Conservation (phyloP, 2,113 vertebrate genomes). For the Laterallus jamaicensis region DNA sequence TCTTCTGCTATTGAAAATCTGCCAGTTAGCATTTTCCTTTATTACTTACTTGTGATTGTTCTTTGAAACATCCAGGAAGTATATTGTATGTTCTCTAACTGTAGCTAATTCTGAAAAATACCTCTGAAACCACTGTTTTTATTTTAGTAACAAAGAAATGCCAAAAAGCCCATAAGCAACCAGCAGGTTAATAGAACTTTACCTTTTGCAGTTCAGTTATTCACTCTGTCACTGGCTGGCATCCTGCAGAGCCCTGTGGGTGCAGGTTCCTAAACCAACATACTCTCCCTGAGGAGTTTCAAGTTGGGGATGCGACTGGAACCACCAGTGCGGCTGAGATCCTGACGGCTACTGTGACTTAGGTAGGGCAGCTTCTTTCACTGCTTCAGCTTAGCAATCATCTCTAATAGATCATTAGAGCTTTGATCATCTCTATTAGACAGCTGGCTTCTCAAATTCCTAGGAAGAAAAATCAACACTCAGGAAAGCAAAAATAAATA, state of each 20-base stretch:
- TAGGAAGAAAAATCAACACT: not conserved
- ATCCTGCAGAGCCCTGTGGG: not conserved
- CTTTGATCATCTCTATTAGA: not conserved
- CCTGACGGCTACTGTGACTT: not conserved
- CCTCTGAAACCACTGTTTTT: not conserved
- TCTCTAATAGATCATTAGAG: too few relatives aligned
- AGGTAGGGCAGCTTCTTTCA: not conserved
- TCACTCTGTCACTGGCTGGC: rapidly evolving
- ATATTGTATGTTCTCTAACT: not conserved
- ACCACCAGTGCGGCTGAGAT: not conserved
- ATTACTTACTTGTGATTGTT: not conserved
- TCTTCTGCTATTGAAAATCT: not conserved
- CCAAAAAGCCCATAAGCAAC: not conserved
- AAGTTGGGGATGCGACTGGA: not conserved
- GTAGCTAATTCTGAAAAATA: not conserved
- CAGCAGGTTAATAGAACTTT: not conserved
- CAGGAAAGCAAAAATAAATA: not conserved
- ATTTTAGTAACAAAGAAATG: not conserved
- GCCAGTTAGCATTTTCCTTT: not conserved
- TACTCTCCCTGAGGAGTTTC: not conserved
- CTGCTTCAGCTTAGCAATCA: not conserved
- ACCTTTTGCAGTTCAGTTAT: not conserved
- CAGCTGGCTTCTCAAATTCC: not conserved
- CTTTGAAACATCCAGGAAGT: not conserved
- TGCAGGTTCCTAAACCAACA: rapidly evolving